A percentile compares a stretch with the other conserved stretches of the same genome.
phyloP scores from a whole-genome alignment of 2,888 invertebrate species.

The Heteropelma amictum region DNA sequence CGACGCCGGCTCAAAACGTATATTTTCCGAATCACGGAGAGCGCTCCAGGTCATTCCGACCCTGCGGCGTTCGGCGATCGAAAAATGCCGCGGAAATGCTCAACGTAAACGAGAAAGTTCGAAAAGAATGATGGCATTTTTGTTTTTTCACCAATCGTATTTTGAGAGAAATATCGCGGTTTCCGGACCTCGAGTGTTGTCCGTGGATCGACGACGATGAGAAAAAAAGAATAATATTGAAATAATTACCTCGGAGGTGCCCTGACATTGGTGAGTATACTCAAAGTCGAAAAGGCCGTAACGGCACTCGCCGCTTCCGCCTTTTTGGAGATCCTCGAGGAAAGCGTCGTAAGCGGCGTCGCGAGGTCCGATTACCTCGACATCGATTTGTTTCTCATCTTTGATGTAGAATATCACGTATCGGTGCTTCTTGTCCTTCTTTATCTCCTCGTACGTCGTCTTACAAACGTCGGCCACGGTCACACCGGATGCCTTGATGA shows the following conservation, averaged over 20 bases:
- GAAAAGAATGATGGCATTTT: too few species aligned
- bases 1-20: too few species aligned
- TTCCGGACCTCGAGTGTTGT: background rate
- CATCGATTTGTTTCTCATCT: constrained; percentile 97
- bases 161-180: background rate
- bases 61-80: too few species aligned
- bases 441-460: constrained; percentile 97
- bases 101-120: too few species aligned
- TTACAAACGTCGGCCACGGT: constrained; percentile 97
- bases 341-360: constrained; percentile 96
- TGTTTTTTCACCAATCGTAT: too few species aligned
- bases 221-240: background rate
- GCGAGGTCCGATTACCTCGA: constrained; percentile 93
- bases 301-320: constrained; percentile 96
- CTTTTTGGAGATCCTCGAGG: constrained; percentile 93
- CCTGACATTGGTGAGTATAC: constrained; percentile 98
- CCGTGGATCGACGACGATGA: background rate
- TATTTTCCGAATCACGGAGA: too few species aligned
- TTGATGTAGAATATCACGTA: constrained; percentile 98
- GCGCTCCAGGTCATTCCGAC: too few species aligned
- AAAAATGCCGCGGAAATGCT: too few species aligned
- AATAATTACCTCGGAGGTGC: constrained; percentile 88
- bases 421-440: constrained; percentile 98
- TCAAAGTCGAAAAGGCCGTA: constrained; percentile 99
- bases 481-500: constrained; percentile 92